Evolutionary conservation across 1,140 invertebrate genomes (phyloP).

Genomic region (Calephelis virginiensis): DNA sequence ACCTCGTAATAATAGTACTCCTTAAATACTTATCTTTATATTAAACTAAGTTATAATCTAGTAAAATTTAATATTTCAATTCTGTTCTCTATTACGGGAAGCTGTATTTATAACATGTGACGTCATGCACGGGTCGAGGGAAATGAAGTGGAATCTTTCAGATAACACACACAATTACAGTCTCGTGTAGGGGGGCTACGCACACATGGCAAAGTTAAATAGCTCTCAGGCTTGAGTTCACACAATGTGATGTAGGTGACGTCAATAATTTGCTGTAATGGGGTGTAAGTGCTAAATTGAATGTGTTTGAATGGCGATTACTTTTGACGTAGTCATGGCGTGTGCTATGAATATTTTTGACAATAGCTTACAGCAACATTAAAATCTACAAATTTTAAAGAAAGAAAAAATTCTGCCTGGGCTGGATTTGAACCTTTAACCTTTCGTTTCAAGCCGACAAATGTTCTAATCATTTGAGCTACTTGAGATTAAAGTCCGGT

Average conservation of each 20-base stretch:
- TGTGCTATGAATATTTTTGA: slow-evolving; percentile 12
- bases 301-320: slow-evolving; percentile 44
- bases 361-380: background rate
- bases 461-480: too few relatives aligned
- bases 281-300: slow-evolving; percentile 68
- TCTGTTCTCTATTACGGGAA: slow-evolving; percentile 10
- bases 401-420: too few relatives aligned
- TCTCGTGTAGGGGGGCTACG: slow-evolving; percentile 31
- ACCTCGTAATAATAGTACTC: too few relatives aligned
- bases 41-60: too few relatives aligned
- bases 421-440: too few relatives aligned
- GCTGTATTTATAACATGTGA: slow-evolving; percentile 54
- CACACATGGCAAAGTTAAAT: slow-evolving; percentile 40
- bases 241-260: slow-evolving; percentile 69
- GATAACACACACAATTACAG: slow-evolving; percentile 68
- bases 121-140: slow-evolving; percentile 66
- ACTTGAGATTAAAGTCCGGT: too few relatives aligned
- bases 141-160: slow-evolving; percentile 76
- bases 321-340: slow-evolving; percentile 2
- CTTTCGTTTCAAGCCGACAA: too few relatives aligned
- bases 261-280: slow-evolving; percentile 72
- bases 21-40: too few relatives aligned
- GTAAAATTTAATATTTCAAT: slow-evolving; percentile 9
- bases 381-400: too few relatives aligned
- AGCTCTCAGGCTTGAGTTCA: slow-evolving; percentile 58